Evolutionary conservation across 2,888 invertebrate genomes (phyloP).

Genomic region (Rhabditoides inermis): DNA sequence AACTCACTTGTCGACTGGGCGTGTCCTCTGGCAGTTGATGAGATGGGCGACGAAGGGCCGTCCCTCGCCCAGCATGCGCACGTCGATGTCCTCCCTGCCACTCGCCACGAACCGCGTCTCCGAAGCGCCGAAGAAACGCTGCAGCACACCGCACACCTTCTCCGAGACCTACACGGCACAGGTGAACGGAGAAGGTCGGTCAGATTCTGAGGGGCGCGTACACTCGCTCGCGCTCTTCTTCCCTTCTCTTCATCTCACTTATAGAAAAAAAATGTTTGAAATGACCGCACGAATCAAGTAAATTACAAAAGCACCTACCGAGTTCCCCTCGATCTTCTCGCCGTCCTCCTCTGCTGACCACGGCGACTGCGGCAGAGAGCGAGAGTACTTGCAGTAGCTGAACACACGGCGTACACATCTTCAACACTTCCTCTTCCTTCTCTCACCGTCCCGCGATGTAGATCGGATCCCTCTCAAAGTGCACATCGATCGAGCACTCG

Average conservation of each 20-base stretch:
- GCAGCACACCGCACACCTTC: constrained; percentile 34
- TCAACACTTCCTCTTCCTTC: neutral
- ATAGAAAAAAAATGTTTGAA: neutral
- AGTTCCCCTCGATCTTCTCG: no score
- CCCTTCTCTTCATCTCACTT: neutral
- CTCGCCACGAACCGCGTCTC: constrained; percentile 38
- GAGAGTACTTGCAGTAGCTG: constrained; percentile 71
- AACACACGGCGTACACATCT: neutral
- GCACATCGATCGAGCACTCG: constrained; percentile 25
- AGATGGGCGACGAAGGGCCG: constrained; percentile 86
- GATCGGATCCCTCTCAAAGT: constrained; percentile 40
- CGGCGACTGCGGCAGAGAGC: constrained; percentile 82
- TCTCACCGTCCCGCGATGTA: constrained; percentile 58
- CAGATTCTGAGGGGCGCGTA: no score
- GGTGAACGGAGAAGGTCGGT: no score
- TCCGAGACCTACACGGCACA: constrained; percentile 45
- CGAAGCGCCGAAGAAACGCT: constrained; percentile 26
- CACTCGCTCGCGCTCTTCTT: neutral
- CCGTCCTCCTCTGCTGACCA: constrained; percentile 68
- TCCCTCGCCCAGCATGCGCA: constrained; percentile 73
- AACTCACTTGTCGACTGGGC: constrained; percentile 16
- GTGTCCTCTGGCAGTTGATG: constrained; percentile 55
- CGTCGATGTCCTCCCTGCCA: constrained; percentile 86
- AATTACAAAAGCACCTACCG: constrained; percentile 11
- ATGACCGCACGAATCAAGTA: constrained; percentile 1